Evolutionary conservation across 2,888 invertebrate species (phyloP), one percentile per base, ranked within the genome.

Genomic region (Isoperla grammatica): DNA sequence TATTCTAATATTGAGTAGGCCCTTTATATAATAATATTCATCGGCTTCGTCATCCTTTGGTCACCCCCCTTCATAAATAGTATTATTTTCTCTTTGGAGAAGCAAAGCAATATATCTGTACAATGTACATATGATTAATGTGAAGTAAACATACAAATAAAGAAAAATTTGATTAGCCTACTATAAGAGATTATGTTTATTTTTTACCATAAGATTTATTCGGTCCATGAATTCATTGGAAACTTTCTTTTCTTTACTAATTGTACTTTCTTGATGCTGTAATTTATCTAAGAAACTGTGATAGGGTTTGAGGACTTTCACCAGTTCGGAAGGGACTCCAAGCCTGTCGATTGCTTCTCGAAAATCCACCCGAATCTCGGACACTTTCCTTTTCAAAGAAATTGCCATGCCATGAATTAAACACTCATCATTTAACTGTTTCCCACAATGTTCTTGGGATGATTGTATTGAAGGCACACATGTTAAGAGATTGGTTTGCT

Each of bases 271-370:
- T 53, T 39, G 15, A 12, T 53, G 39, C 11, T 29, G 29, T 29
- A 29, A 29, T 29, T 53, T 15, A 17, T 15, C 37, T 11, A 53
- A 2, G 19, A 53, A 53, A 39, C 37, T 40, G 17, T 59, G 59
- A 37, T 54, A 59, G 15, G 45, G 37, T 37, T 37, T 53, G 15
- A 59, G 54, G 17, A 59, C 2, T 37, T 59, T 50, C 23, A 59
- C 50, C 39, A 59, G 45, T 12, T 54, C 42, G 5, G 54, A 54
- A 13, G 59, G 59, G 19, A 54, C 45, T 15, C 59, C 59, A 35
- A 54, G 11, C 13, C 23, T 20, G 19, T 45, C 35, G 8, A 59
- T 59, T 1, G 59, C 59, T 53, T 59, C 59, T 35, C 19, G 29
- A 11, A 57, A 49, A 1, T 48, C 50, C 11, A 49, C 48, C 8